Evolutionary conservation across 2,797 vertebrate genomes (phyloP).

Genomic region (Urocyon cinereoargenteus): DNA sequence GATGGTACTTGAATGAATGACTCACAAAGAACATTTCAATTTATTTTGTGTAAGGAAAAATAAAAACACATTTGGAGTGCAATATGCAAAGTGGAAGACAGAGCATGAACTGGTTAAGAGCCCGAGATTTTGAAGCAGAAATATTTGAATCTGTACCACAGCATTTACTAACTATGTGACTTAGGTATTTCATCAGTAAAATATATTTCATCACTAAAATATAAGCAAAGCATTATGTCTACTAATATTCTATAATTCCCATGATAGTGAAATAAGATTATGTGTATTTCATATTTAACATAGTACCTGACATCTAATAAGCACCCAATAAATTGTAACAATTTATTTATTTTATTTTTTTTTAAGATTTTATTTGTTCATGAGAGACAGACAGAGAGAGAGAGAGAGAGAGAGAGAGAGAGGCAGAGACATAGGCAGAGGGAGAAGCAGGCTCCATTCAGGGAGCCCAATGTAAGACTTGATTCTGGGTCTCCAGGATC

Average conservation of each 20-base stretch:
- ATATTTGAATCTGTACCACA: neutral
- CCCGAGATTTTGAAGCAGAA: neutral
- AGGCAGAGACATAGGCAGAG: too few relatives aligned
- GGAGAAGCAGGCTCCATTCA: too few relatives aligned
- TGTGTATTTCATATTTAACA: neutral
- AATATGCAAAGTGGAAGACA: neutral
- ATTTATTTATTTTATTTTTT: neutral
- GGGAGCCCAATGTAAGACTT: too few relatives aligned
- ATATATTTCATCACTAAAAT: neutral
- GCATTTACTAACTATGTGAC: neutral
- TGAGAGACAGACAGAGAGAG: too few relatives aligned
- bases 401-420: too few relatives aligned
- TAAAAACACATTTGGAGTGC: conserved; percentile 14
- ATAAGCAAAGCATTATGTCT: neutral
- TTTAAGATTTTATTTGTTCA: too few relatives aligned
- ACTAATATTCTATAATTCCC: neutral
- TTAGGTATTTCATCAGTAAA: neutral
- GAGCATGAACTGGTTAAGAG: neutral
- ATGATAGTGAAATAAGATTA: neutral
- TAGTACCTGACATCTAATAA: neutral
- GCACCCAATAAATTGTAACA: neutral
- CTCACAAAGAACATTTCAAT: conserved; percentile 26
- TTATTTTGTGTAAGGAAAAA: conserved; percentile 67
- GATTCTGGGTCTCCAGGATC: too few relatives aligned
- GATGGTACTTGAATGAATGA: conserved; percentile 61